Conservation (phyloP, 1,140 invertebrate genomes). For the Drosophila arawakana region DNA sequence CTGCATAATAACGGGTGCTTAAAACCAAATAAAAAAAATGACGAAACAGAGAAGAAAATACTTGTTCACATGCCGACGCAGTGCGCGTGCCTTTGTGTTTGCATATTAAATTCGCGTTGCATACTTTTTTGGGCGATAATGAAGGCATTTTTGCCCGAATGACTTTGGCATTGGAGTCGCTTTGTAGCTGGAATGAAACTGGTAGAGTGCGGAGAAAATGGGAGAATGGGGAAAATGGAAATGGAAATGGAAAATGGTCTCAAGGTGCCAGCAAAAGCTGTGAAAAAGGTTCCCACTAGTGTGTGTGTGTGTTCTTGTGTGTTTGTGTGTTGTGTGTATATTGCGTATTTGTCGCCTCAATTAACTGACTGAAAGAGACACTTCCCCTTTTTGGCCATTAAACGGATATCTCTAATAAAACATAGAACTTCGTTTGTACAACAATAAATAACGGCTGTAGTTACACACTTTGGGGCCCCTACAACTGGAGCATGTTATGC, state of each 20-base stretch:
- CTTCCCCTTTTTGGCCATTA: not conserved
- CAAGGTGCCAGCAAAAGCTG: conserved; percentile 13
- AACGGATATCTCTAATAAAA: conserved; percentile 14
- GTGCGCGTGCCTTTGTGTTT: conserved; percentile 66
- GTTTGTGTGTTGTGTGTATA: not conserved
- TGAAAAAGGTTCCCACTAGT: conserved; percentile 10
- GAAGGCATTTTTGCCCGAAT: conserved; percentile 64
- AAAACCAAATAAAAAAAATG: not conserved
- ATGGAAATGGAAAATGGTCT: not conserved
- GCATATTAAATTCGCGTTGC: conserved; percentile 68
- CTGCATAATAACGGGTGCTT: too few species aligned
- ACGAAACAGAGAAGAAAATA: not conserved
- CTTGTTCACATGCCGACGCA: conserved; percentile 39
- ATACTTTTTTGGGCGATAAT: conserved; percentile 69
- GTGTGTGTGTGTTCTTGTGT: not conserved
- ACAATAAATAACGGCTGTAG: not conserved
- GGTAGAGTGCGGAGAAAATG: not conserved
- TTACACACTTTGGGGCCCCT: not conserved
- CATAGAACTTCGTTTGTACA: conserved; percentile 1
- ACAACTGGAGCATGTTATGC: not conserved
- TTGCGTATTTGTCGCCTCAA: conserved; percentile 13
- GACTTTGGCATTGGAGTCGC: conserved; percentile 4
- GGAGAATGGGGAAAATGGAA: not conserved
- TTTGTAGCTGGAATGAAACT: not conserved
- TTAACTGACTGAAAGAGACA: conserved; percentile 18